A percentile compares a stretch with the other conserved stretches of the same genome.
Conservation (phyloP, 2,888 invertebrate species). For the Sinhomidia bicolor region DNA sequence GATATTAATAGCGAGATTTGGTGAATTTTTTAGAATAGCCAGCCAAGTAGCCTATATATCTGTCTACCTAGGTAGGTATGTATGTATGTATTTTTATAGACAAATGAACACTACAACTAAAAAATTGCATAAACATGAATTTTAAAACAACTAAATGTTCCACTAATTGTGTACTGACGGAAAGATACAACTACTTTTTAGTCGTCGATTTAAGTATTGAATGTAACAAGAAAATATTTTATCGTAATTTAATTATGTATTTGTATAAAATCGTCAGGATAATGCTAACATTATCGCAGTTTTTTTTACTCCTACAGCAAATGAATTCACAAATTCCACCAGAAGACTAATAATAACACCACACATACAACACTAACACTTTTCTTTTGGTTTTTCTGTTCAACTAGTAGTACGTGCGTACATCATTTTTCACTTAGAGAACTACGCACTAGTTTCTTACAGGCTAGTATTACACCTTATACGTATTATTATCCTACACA, state of each 20-base stretch:
- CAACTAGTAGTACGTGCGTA: too few relatives aligned
- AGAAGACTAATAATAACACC: conserved; percentile 7
- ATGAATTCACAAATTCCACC: not conserved
- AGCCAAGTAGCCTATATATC: not conserved
- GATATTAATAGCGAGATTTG: not conserved
- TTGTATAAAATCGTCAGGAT: conserved; percentile 54
- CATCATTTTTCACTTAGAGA: not conserved
- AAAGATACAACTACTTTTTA: not conserved
- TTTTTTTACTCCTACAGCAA: not conserved
- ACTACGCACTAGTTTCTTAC: not conserved
- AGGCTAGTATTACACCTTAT: not conserved
- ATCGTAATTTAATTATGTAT: not conserved
- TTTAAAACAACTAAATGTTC: conserved; percentile 11
- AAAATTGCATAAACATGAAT: conserved; percentile 19
- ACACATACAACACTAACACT: conserved; percentile 18
- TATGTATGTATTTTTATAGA: not conserved
- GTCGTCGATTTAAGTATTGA: not conserved
- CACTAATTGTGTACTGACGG: not conserved
- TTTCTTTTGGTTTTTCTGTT: not conserved
- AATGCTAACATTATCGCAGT: not conserved
- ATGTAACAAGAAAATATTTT: conserved; percentile 44
- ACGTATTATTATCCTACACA: not conserved
- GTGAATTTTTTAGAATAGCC: not conserved
- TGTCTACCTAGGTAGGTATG: not conserved
- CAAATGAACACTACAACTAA: conserved; percentile 5